Base-by-base conservation (phyloP, 2,888 invertebrate species). In the Drosophila heteroneura region DNA sequence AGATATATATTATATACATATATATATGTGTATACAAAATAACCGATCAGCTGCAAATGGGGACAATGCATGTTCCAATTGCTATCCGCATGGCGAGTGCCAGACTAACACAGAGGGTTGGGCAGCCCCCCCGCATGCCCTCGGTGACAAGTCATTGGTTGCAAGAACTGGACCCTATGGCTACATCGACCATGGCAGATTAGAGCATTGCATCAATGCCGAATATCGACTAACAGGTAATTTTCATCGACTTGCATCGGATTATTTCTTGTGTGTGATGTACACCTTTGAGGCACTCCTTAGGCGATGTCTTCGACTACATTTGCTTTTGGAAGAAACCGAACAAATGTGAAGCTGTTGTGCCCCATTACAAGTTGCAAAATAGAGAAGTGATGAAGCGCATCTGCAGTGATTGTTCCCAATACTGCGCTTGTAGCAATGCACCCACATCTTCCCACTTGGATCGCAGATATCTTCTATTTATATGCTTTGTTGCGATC, bases 251-350 rank as follows among this genome's bases (percentile, higher is more conserved):
- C 12, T 19, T 16, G 1, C 19, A 3, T 51, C 1, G 16, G 47
- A 3, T 19, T 32, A 28, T 52, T 14, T 33, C 5, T 22, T 2
- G n/a, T 22, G n/a, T 26, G 5, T n/a, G 16, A 19, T 28, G 28
- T 1, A 19, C 19, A 51, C 0, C 10, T 53, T n/a, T 7, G 32
- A 7, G 22, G 22, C 2, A 22, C 14, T 22, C 7, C 9, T 32
- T 16, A 53, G 58, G 58, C 32, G 58, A 58, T 44, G 58, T 58
- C 14, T 32, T 6, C 16, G 16, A 44, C 0, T 32, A 44, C 4
- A 44, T 58, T 32, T 58, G 58, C 16, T 58, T 58, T 7, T 58
- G 58, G 58, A 32, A n/a, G n/a, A 28, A 22, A 22, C 58, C 58
- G 9, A 0, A 12, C 0, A 32, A 32, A 58, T 58, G 58, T 19